Evolutionary conservation across 1,140 invertebrate species (phyloP), one percentile per base, ranked within the genome.

Genomic region (Aphis gossypii): DNA sequence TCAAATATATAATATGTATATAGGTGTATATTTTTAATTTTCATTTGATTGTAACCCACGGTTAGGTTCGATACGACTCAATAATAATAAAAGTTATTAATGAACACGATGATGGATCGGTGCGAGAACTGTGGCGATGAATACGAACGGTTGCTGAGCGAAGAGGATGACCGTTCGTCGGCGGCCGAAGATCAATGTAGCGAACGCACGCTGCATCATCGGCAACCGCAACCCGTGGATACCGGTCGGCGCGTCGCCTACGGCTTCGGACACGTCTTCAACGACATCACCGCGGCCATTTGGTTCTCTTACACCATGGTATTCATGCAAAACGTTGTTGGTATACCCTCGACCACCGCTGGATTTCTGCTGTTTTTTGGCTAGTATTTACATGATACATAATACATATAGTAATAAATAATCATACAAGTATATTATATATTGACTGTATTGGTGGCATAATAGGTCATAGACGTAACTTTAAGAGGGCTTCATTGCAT

Each of bases 271-370:
- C 98, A 99, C 95, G 96, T 99, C 84, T 97, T 98, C 94, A 99
- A 99, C 95, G 98, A 99, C 95, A 96, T 99, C 2, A 97, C 97
- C 94, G 98, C 98, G 0, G 97, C 97, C 2, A 98, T 99, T 97
- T 99, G 98, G 98, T 99, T 99, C 95, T 98, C 97, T 0, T 99
- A 99, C 95, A 97, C 98, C 86, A 96, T 99, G 94, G 96, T 99
- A 94, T 99, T 97, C 95, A 96, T 98, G 35, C 97, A 98, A 95
- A 96, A 97, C 94, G 97, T 98, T 18, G 95, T 97, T 41, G 95
- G 96, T 86, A 97, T 99, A 95, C 95, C 96, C 94, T 97, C 97
- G 89, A 95, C 96, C 8, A 96, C 97, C 9, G 97, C 98, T n/a
- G 98, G 98, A 46, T 95, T 96, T 51, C 95, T 98, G 94, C 95